A percentile compares a stretch with the other conserved stretches of the same genome.
phyloP scores from a whole-genome alignment of 2,888 invertebrate species.

The Agonopterix alstromeriana region DNA sequence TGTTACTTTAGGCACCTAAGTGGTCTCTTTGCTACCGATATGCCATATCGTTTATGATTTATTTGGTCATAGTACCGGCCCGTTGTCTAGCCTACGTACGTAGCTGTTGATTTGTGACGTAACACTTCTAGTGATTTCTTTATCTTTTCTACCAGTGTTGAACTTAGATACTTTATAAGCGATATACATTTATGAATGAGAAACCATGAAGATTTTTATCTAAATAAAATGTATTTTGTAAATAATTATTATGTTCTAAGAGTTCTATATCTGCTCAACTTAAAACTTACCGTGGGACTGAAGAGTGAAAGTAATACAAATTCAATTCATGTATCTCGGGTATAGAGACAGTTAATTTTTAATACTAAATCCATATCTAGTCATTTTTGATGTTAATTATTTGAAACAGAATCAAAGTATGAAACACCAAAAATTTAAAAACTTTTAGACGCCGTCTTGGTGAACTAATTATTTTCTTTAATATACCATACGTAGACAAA shows the following conservation, averaged over 20 bases:
- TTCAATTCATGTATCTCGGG: slow-evolving; percentile 26
- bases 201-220: slow-evolving; percentile 51
- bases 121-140: slow-evolving; percentile 35
- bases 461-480: not conserved
- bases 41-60: slow-evolving; percentile 41
- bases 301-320: slow-evolving; percentile 27
- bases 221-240: slow-evolving; percentile 65
- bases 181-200: slow-evolving; percentile 48
- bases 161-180: slow-evolving; percentile 61
- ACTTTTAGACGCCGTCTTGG: not conserved
- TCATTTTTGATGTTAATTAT: slow-evolving; percentile 14
- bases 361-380: slow-evolving; percentile 11
- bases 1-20: slow-evolving; percentile 33
- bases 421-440: slow-evolving; percentile 9
- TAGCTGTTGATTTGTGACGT: slow-evolving; percentile 31
- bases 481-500: not conserved
- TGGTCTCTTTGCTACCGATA: slow-evolving; percentile 38
- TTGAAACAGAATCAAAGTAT: slow-evolving; percentile 8
- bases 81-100: slow-evolving; percentile 10
- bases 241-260: slow-evolving; percentile 70
- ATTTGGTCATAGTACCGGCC: slow-evolving; percentile 21
- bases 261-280: slow-evolving; percentile 72
- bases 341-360: slow-evolving; percentile 18
- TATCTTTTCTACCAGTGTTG: slow-evolving; percentile 47
- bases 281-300: slow-evolving; percentile 65